Evolutionary conservation across 2,113 vertebrate genomes (phyloP).

Genomic region (Syrrhaptes paradoxus): DNA sequence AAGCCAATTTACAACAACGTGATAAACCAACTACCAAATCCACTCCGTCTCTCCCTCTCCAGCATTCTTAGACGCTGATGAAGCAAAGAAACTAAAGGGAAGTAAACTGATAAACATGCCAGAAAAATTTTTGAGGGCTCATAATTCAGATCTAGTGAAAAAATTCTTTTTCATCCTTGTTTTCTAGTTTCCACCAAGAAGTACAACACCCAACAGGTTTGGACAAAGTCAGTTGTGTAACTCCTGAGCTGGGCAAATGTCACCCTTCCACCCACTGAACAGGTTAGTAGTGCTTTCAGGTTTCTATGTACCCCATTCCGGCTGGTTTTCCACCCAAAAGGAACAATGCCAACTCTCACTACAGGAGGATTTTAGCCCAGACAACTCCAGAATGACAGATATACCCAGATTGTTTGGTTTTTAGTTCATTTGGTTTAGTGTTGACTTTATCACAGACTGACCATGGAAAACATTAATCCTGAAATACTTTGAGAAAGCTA

Average conservation of each 20-base stretch:
- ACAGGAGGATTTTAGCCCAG: background rate
- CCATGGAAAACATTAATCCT: background rate
- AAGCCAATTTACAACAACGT: background rate
- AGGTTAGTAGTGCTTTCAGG: background rate
- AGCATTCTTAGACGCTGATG: constrained; percentile 49
- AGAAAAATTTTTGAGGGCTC: background rate
- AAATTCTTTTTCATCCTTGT: background rate
- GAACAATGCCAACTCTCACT: background rate
- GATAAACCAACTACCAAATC: constrained; percentile 51
- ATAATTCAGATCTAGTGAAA: background rate
- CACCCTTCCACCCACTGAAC: background rate
- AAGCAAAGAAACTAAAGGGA: background rate
- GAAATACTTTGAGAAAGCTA: background rate
- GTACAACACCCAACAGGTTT: background rate
- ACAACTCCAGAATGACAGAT: background rate
- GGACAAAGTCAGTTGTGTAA: background rate
- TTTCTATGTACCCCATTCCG: fast-evolving
- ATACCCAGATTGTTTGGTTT: background rate
- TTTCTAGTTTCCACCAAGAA: background rate
- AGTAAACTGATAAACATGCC: constrained; percentile 12
- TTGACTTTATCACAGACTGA: background rate
- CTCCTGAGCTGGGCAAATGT: background rate
- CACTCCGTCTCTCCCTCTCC: background rate
- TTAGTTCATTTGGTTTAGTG: background rate
- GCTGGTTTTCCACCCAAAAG: background rate